Base-by-base conservation (phyloP, 1,140 invertebrate genomes). In the Stegodyphus mimosarum region DNA sequence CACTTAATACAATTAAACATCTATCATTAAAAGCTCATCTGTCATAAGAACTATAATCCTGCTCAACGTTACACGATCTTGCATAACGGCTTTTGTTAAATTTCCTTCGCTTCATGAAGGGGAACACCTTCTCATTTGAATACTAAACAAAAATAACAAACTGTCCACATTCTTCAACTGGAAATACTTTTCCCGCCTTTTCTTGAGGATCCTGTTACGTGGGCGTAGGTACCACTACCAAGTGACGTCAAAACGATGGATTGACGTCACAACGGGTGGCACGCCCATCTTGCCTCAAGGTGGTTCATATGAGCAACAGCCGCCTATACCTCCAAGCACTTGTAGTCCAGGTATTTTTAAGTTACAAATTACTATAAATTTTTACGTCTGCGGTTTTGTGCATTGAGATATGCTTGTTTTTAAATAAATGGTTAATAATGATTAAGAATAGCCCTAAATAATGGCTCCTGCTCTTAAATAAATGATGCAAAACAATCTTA, bases 151-250 rank as follows among this genome's bases (percentile, higher is more conserved):
- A 33, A 71, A 71, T 13, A n/a, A 50, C 13, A 50, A 71, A 50
- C 66, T 55, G 63, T 52, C 69, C 33, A 72, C 71, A 83, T 83
- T 83, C 80, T 83, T 83, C 7, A 48, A 50, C n/a, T 6, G 72
- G 70, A 60, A 74, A 48, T 74, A 52, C 50, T 79, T 83, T 83
- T 83, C 78, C 80, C 80, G 70, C 70, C 80, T 74, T 83, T 74
- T 83, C 15, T n/a, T 53, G 55, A n/a, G 60, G 80, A 83, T 83
- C 80, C 80, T 83, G 80, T 83, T 83, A 83, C 80, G 80, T 83
- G 80, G 80, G 80, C 80, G 80, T 74, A 18, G 71, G 52, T 15
- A 63, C 17, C 48, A n/a, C 49, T 55, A 15, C 55, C 15, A 18
- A 52, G 60, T 83, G 80, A 83, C 80, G 80, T 83, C 71, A 83